Base-by-base conservation (phyloP, 2,888 invertebrate species). In the Agrochola circellaris region DNA sequence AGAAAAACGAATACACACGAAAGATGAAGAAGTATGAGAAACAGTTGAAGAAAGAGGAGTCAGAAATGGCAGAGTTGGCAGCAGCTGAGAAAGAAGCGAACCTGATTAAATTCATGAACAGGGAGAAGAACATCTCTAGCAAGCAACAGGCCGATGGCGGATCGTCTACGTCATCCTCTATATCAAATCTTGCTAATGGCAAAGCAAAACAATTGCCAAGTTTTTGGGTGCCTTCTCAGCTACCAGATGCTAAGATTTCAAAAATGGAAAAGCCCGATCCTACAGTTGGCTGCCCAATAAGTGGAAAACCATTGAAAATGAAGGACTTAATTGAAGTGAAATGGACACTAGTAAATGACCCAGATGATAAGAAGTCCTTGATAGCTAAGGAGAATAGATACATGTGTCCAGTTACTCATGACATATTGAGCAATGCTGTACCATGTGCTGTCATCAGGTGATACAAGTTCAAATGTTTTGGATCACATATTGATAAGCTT, bases 371-470 rank as follows among this genome's bases (percentile, higher is more conserved):
- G 88, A 98, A 98, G 88, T 98, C 99, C 2, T 95, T 99, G 51
- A 99, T 99, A 86, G 97, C 98, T 0, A 99, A 98, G 94, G 98
- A 98, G 93, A 99, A 98, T 85, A 97, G 99, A 88, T 99, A 99
- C 93, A 99, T 99, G 98, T 99, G 99, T 93, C 99, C 99, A 2
- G 98, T 99, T 0, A 99, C 99, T 2, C 99, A 99, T 94, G 99
- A 99, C 94, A 98, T 99, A 81, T 96, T 99, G 56, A 98, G 98
- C 84, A 99, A 99, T 96, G 98, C 99, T 13, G 98, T 99, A 4
- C 99, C 99, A 0, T 99, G 99, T 95, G 99, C 99, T 80, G 98
- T 99, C 51, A 97, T 99, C 73, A 98, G 97, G 95, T 96, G 17
- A 75, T 54, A 26, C 8, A 58, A 23, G 11, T 61, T 61, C 11